Evolutionary conservation across 2,113 vertebrate species (phyloP), one percentile per base, ranked within the genome.

Genomic region (Podarcis cretensis): DNA sequence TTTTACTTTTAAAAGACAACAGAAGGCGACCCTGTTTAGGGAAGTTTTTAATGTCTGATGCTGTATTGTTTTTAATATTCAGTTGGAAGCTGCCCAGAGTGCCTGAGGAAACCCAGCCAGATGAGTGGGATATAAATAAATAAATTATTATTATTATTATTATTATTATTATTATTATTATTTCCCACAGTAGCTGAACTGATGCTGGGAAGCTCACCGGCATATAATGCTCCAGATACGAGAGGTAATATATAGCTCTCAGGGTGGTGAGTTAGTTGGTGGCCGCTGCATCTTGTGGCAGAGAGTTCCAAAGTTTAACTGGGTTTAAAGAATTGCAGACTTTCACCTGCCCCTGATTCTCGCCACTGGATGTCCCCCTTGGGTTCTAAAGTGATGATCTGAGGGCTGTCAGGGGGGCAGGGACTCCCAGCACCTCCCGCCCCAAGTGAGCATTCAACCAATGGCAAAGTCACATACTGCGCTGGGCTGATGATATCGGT

Each of bases 401-500:
- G n/a, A 81, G 35, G 14, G 16, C 12, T 18, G 79, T 18, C n/a
- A 25, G 63, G 65, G 25, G 35, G 3, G 18, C 20, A 25, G 63
- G 65, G 35, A 3, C 30, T 83, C 59, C 71, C 14, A 40, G 25
- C 10, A 65, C 6, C 30, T 13, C 80, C 21, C 59, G 6, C 57
- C 54, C n/a, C 25, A 20, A 3, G 7, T 21, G 7, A 65, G 73
- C 25, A 68, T 23, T 54, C 75, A 78, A 37, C 25, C 27, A 63
- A 25, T 4, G 25, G 27, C 65, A 71, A 25, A 25, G 80, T 84
- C 69, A 91, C 92, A 78, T 78, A 90, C 40, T 77, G 86, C 88
- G 65, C 89, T 69, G 89, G 82, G 73, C 83, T 89, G 87, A 65
- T 89, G 87, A 57, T 89, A 89, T 30, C 87, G 92, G 40, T 91